Percentiles rank a stretch among this genome's conserved stretches.
Conservation (phyloP, 2,888 invertebrate species). For the Tortricodes alternella region DNA sequence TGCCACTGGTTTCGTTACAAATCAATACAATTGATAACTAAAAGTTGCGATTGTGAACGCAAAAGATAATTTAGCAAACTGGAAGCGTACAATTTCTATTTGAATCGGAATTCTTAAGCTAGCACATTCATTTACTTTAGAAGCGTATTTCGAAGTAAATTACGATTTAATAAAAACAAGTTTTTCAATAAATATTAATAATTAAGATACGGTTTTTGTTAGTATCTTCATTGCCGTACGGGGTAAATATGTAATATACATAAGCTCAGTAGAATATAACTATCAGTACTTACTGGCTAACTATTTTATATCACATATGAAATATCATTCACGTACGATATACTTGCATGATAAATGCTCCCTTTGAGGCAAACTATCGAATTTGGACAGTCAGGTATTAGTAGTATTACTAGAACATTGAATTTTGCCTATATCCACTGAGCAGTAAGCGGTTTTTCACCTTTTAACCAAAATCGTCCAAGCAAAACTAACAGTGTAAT, state of each 20-base stretch:
- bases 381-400: slow-evolving; percentile 52
- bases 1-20: slow-evolving; percentile 11
- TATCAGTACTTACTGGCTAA: slow-evolving; percentile 61
- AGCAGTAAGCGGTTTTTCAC: not conserved
- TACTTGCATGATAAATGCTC: slow-evolving; percentile 60
- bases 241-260: slow-evolving; percentile 44
- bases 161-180: slow-evolving; percentile 56
- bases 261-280: slow-evolving; percentile 50
- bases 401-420: slow-evolving; percentile 4
- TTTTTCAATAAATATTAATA: slow-evolving; percentile 65
- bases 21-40: slow-evolving; percentile 14
- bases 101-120: slow-evolving; percentile 23
- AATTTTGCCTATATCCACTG: not conserved
- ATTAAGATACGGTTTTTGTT: slow-evolving; percentile 54
- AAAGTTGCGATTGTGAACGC: slow-evolving; percentile 9
- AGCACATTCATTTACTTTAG: slow-evolving; percentile 54
- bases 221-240: slow-evolving; percentile 48
- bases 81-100: slow-evolving; percentile 5
- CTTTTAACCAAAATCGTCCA: too few relatives aligned
- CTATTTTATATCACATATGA: slow-evolving; percentile 80
- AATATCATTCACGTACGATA: slow-evolving; percentile 72
- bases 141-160: slow-evolving; percentile 56
- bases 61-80: slow-evolving; percentile 3
- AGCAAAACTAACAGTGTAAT: not conserved
- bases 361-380: slow-evolving; percentile 60